phyloP scores from a whole-genome alignment of 2,797 vertebrate genomes.

The Etheostoma nigrum region DNA sequence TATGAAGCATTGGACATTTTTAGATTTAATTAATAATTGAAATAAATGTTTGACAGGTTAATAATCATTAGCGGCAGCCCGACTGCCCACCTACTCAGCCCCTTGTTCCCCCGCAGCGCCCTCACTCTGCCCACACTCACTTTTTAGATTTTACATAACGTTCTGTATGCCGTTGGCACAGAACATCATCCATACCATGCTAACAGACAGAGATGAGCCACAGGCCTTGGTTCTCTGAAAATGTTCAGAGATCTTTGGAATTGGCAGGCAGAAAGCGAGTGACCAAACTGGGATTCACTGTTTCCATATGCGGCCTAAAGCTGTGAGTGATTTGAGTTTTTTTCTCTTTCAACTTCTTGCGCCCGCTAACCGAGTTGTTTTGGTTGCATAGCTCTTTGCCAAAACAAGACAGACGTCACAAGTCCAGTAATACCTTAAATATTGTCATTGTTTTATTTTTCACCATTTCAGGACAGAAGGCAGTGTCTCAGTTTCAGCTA shows the following conservation, averaged over 20 bases:
- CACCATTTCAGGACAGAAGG: background rate
- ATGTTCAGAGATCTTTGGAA: conserved; percentile 13
- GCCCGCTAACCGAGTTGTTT: too few relatives aligned
- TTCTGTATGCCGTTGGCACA: conserved; percentile 1
- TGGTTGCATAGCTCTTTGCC: too few relatives aligned
- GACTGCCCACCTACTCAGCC: background rate
- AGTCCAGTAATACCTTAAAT: background rate
- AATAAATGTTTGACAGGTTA: background rate
- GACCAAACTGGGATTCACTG: conserved; percentile 3
- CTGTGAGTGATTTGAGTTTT: background rate
- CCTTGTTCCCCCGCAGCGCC: background rate
- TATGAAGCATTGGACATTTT: background rate
- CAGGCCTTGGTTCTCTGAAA: conserved; percentile 27
- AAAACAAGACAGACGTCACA: too few relatives aligned
- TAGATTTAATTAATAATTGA: background rate
- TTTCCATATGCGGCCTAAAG: conserved; percentile 9
- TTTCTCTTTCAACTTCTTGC: too few relatives aligned
- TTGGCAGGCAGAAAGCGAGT: background rate
- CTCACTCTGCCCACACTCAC: conserved; percentile 21
- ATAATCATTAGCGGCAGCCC: background rate
- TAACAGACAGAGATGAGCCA: conserved; percentile 12
- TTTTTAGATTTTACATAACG: conserved; percentile 30
- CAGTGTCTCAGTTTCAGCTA: background rate
- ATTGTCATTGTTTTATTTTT: background rate
- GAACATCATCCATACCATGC: conserved; percentile 4